Base-by-base conservation (phyloP, 2,113 vertebrate species). In the Hipposideros armiger region DNA sequence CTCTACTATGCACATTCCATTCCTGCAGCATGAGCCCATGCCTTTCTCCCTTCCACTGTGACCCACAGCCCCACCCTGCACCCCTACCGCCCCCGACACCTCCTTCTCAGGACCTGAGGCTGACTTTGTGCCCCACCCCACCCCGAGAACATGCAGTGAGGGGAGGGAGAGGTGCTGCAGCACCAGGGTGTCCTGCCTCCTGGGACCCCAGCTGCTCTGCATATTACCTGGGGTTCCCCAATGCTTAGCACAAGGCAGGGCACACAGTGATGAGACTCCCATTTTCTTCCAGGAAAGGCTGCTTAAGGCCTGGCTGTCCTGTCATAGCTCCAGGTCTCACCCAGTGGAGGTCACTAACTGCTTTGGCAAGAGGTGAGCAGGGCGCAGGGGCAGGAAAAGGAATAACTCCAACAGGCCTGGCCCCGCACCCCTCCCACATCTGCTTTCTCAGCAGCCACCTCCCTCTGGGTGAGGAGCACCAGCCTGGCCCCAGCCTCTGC, bases 311-410 rank as follows among this genome's bases (percentile, higher is more conserved):
- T 30, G 56, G 56, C 45, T 72, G 56, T 77, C 28, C 36, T 19
- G 40, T 47, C 54, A 24, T 32, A 36, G 80, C 56, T 95, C 58
- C 30, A 0, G 30, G 22, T 58, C 50, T 96, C 50, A 73, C 62
- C 69, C 30, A 26, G 32, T 17, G 22, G 56, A 64, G 42, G 64
- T 70, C 58, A 52, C 64, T 69, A 15, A 3, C 67, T 6, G 77
- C 90, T 95, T 54, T 69, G 90, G 69, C 42, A 66, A 45, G 54
- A 80, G 60, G 73, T 15, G 17, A 80, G 45, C 24, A 32, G 66
- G 26, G 36, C 36, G 45, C 24, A 32, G 47, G 60, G 5, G 13
- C 42, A 67, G 56, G 62, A 54, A 91, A 90, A 87, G 26, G 50
- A 76, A 60, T 72, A 20, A 30, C n/a, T 20, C 20, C 22, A 36